Evolutionary conservation across 1,140 invertebrate species (phyloP).

Genomic region (Archivesica marissinica): DNA sequence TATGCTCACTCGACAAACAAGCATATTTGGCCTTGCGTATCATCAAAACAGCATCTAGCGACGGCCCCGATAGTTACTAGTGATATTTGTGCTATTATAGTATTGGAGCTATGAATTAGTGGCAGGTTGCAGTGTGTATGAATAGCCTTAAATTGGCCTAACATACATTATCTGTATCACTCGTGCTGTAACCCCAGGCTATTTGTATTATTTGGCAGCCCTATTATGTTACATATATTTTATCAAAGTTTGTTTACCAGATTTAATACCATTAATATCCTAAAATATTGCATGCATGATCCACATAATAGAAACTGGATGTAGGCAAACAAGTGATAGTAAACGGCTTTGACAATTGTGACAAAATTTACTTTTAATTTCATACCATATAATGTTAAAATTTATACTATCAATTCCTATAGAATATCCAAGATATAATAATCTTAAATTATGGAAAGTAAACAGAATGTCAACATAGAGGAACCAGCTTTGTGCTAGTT

Average conservation of each 20-base stretch:
- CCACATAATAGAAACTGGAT: background rate
- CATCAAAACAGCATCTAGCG: no score
- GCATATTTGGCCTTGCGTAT: no score
- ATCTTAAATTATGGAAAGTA: slow-evolving; percentile 59
- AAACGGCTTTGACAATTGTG: slow-evolving; percentile 41
- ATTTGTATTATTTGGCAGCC: background rate
- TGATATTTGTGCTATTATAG: no score
- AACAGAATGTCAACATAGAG: slow-evolving; percentile 10
- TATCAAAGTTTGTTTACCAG: slow-evolving; percentile 28
- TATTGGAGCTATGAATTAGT: no score
- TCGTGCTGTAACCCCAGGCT: background rate
- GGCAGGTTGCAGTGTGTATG: no score
- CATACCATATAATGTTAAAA: slow-evolving; percentile 52
- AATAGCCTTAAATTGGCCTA: no score
- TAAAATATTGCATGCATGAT: slow-evolving; percentile 46
- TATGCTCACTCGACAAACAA: no score
- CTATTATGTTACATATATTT: slow-evolving; percentile 17
- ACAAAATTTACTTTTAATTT: slow-evolving; percentile 65
- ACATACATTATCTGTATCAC: no score
- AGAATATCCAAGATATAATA: background rate
- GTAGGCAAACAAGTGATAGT: slow-evolving; percentile 44
- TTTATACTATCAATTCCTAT: slow-evolving; percentile 35
- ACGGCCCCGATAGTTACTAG: no score
- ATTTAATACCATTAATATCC: slow-evolving; percentile 28
- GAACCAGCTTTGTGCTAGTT: background rate